phyloP scores from a whole-genome alignment of 2,797 vertebrate species.

The Hybognathus amarus region DNA sequence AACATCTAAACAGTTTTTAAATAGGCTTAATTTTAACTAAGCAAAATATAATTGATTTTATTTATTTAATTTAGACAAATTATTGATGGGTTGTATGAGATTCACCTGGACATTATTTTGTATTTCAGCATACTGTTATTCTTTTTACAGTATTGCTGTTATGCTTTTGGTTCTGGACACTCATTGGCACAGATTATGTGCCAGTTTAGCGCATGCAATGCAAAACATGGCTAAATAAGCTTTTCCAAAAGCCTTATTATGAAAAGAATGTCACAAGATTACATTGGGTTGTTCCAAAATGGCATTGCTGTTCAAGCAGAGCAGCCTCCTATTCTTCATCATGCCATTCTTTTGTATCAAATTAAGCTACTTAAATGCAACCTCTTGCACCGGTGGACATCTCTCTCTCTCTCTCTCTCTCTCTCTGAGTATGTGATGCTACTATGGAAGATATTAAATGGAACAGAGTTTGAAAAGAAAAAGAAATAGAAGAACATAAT shows the following conservation, averaged over 20 bases:
- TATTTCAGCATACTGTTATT: not conserved
- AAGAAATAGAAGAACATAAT: slow-evolving; percentile 7
- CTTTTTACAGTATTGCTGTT: not conserved
- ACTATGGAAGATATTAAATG: slow-evolving; percentile 73
- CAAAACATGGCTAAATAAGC: slow-evolving; percentile 13
- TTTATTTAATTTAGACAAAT: not conserved
- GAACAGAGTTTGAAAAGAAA: slow-evolving; percentile 59
- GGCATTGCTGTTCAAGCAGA: not conserved
- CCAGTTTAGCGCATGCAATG: not conserved
- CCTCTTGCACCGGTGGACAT: slow-evolving; percentile 46
- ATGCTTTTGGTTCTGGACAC: not conserved
- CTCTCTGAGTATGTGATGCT: slow-evolving; percentile 37
- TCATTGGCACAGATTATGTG: not conserved
- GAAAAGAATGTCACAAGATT: not conserved
- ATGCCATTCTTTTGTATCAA: not conserved
- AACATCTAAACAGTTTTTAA: not conserved
- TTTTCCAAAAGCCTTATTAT: not conserved
- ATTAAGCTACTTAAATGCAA: not conserved
- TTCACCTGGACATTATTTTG: not conserved
- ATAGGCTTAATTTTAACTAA: not conserved
- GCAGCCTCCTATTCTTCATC: slow-evolving; percentile 41
- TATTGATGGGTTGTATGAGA: not conserved
- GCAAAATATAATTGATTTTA: not conserved
- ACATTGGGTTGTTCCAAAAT: not conserved
- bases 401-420: slow-evolving; percentile 35